These are phyloP conservation scores for Columbina picui DNA, from an alignment of 2,113 vertebrate species.

Conservation along the genomic window DNA sequence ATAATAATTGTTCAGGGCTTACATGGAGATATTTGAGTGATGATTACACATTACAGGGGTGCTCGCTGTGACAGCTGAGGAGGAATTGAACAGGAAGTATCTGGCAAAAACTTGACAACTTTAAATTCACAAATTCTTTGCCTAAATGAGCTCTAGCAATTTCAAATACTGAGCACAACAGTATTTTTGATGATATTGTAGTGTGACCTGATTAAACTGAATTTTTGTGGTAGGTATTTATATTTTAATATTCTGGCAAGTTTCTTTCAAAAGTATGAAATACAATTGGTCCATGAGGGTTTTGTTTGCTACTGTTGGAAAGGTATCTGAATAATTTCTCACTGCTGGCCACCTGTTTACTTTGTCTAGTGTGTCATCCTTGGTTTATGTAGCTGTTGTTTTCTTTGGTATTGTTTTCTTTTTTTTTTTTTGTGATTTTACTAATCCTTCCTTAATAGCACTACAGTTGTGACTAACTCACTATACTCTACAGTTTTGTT, in stretches of 20 bases:
- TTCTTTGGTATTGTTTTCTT: background rate
- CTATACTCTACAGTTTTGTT: background rate
- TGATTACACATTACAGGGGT: background rate
- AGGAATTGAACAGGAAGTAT: background rate
- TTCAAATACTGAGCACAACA: background rate
- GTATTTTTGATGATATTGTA: background rate
- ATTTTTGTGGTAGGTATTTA: background rate
- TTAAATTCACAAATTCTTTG: background rate
- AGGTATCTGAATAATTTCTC: background rate
- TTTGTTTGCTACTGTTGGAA: background rate
- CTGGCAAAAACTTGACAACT: background rate
- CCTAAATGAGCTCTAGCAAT: background rate
- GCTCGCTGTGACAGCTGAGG: background rate
- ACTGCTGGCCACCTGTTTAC: background rate
- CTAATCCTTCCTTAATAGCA: background rate
- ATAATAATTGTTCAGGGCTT: slow-evolving; percentile 18
- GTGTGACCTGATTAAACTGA: background rate
- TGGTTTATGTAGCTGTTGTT: background rate
- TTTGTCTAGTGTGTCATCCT: background rate
- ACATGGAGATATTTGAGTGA: background rate
- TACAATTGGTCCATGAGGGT: background rate
- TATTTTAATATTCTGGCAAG: background rate
- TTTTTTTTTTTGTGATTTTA: background rate
- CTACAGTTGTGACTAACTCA: background rate
- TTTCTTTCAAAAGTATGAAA: background rate